Base-by-base conservation (phyloP, 2,113 vertebrate species). In the Tapirus terrestris region DNA sequence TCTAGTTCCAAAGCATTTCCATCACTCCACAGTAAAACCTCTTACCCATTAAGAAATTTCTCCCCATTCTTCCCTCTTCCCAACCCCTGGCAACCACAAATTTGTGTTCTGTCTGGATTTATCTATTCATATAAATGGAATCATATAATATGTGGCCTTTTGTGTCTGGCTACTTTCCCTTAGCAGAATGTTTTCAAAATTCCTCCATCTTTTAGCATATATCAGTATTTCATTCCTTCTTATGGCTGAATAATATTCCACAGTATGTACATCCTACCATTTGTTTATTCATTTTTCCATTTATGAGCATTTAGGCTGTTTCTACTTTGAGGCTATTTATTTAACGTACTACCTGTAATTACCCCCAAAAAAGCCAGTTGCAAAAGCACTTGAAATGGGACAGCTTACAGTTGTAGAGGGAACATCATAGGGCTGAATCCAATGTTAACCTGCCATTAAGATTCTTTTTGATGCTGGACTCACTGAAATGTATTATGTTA, bases 381-480 rank as follows among this genome's bases (percentile, higher is more conserved):
- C 93, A 98, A 98, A 92, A 96, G 58, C 88, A 87, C 21, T 97
- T 97, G 96, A 85, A 98, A 98, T 98, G 86, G 39, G 95, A 96
- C 97, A 98, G 95, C 91, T 98, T 97, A 92, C 92, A 97, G 93
- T 96, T 87, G 93, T 94, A 95, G 96, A 97, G 93, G 63, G 12
- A 98, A 95, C 83, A 80, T 97, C 97, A 97, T 93, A 98, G 98
- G 88, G 94, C 98, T 2, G 67, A 98, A 89, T 98, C 96, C 72
- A 91, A 93, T 96, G 92, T 97, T 98, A 98, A 97, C 89, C 95
- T 95, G 12, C 96, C 90, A 98, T 98, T 97, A 98, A 98, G 2
- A 18, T 96, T 63, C 82, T 83, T 98, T 99, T 98, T 98, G 98
- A 98, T 98, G 97, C 96, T 98, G 63, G 90, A 97, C 91, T 98